Evolutionary conservation across 1,140 invertebrate species (phyloP), one percentile per base, ranked within the genome.

Genomic region (Scaptomyza montana): DNA sequence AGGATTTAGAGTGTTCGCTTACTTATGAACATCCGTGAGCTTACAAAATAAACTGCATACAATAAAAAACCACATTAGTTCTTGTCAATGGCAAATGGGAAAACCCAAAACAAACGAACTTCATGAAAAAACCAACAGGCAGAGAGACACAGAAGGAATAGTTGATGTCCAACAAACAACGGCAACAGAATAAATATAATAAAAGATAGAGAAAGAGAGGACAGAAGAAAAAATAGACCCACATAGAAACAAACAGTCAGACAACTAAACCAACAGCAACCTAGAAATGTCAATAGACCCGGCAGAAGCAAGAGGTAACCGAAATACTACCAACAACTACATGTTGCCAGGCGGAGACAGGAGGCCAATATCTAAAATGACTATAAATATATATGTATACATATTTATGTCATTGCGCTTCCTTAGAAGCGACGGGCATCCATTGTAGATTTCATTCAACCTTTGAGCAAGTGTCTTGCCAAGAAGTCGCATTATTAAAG

Each of bases 231-330:
- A 16, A 16, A 16, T 16, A 28, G 6, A 30, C 13, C 53, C 16
- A 47, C 55, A 25, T 25, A 56, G 13, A 57, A 16, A 33, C 56
- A 59, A 47, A 47, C 13, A 19, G 5, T 10, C 10, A 41, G 39
- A 12, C 39, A 56, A 53, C 61, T n/a, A 46, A 59, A 57, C 28
- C 16, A 54, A 45, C 39, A 67, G 19, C 41, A 73, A 60, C 70
- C 64, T 68, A 73, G 70, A 73, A 67, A 61, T 73, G 70, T 47
- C 70, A 68, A 73, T 73, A 73, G 64, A 60, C 41, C 41, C 63
- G 28, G 7, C 41, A 56, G 43, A 73, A 68, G 8, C 33, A 57
- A 43, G 68, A 73, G 64, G 64, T 73, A 68, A 68, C 10, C 19
- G n/a, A 70, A 63, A 21, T 33, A 33, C 30, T 6, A 33, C 7